These are phyloP conservation scores for Argyresthia albistria DNA, from an alignment of 2,888 invertebrate genomes.

Conservation along the genomic window DNA sequence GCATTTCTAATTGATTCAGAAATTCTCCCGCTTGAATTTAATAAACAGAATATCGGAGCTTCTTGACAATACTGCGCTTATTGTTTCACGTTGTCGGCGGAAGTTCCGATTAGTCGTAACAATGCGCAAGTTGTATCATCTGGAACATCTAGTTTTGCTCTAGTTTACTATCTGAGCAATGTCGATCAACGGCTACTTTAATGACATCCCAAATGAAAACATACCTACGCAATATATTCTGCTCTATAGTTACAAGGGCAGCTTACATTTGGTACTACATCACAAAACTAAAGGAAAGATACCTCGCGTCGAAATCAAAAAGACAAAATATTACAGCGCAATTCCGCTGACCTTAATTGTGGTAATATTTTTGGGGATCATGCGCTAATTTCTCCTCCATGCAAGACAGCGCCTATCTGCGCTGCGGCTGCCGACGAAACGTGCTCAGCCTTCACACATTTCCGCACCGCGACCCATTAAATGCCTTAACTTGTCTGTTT, in stretches of 20 bases:
- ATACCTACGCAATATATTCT: neutral
- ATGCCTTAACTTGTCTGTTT: no score
- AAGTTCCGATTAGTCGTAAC: neutral
- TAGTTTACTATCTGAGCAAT: neutral
- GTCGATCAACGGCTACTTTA: neutral
- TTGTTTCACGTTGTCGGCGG: neutral
- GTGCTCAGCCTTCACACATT: neutral
- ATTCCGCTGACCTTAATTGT: neutral
- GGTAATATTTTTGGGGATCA: constrained; percentile 1
- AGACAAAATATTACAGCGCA: neutral
- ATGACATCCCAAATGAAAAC: neutral
- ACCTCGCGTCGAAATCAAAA: neutral
- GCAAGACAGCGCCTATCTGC: neutral
- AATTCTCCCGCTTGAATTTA: neutral
- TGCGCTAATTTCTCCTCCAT: neutral
- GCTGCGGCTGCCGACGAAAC: neutral
- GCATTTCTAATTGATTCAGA: constrained; percentile 1
- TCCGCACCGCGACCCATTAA: no score
- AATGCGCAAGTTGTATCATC: neutral
- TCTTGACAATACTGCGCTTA: neutral
- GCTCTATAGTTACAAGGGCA: neutral
- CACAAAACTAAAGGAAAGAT: neutral
- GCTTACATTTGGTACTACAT: neutral
- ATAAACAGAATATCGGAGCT: no score
- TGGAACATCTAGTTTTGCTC: neutral